Base-by-base conservation (phyloP, 2,797 vertebrate genomes). In the Nasua narica region DNA sequence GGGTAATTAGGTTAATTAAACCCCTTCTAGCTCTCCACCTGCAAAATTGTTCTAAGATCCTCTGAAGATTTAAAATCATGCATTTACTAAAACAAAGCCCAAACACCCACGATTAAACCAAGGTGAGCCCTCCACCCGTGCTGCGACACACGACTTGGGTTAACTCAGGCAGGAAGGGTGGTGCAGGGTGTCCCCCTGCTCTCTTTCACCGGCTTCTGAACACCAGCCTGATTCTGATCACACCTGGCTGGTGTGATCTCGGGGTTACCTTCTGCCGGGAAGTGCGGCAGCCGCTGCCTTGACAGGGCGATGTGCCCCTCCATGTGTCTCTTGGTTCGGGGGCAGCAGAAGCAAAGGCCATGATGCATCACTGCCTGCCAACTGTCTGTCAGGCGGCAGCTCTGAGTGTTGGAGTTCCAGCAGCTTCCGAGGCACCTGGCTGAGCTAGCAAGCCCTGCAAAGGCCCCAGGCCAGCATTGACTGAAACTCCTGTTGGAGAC, bases 1-100 rank as follows among this genome's bases (percentile, higher is more conserved):
- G 87, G 62, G 67, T 74, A 90, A 35, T 94, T 70, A 91, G 67
- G 72, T 58, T 96, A 69, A 91, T 95, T 89, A 96, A 96, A 54
- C 54, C 35, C 40, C 70, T 74, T 74, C 14, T 27, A 78, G 78
- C 52, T 46, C 60, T 87, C 83, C 72, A 74, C 79, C 86, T 96
- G 46, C 35, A 82, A 23, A 96, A 87, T 74, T 91, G 50, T 48
- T 86, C 86, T 67, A n/a, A 84, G 70, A 81, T 48, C 78, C 70
- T 50, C 79, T 72, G 67, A 76, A 87, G 95, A 43, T 70, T 86
- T 94, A 86, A 92, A 88, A 86, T 9, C 46, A 8, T 58, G 9
- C 40, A 6, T 81, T 90, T 95, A 58, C 69, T 58, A 50, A 96
- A 85, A 67, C 81, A 52, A 87, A 92, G 65, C 69, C 37, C 0